Evolutionary conservation across 2,797 vertebrate genomes (phyloP).

Genomic region (Antennarius maculatus): DNA sequence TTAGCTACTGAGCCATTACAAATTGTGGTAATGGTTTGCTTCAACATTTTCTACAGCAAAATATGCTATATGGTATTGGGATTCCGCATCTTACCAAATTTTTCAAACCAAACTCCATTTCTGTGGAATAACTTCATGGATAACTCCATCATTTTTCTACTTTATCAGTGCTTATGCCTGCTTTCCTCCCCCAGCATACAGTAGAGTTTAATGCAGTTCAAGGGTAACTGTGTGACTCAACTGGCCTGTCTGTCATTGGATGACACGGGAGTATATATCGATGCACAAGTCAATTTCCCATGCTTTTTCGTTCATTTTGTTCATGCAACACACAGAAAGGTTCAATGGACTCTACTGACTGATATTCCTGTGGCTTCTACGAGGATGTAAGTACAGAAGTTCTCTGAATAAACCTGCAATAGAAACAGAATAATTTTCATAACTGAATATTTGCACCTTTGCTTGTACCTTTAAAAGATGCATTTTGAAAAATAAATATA

Average conservation of each 20-base stretch:
- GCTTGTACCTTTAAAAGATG: not conserved
- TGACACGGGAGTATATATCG: constrained; percentile 63
- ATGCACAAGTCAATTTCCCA: constrained; percentile 43
- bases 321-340: constrained; percentile 42
- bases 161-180: too few relatives aligned
- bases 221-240: constrained; percentile 5
- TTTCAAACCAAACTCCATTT: too few relatives aligned
- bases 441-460: not conserved
- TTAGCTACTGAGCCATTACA: too few relatives aligned
- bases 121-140: too few relatives aligned
- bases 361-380: constrained; percentile 35
- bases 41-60: too few relatives aligned
- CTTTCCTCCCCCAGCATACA: too few relatives aligned
- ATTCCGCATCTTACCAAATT: too few relatives aligned
- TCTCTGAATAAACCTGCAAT: not conserved
- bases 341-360: constrained; percentile 27
- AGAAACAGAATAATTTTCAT: not conserved
- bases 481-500: not conserved
- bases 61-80: too few relatives aligned
- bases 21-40: too few relatives aligned
- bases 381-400: constrained; percentile 52
- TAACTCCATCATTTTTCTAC: too few relatives aligned
- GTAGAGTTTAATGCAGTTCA: constrained; percentile 23
- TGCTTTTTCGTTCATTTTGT: constrained; percentile 39
- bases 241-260: constrained; percentile 47